Evolutionary conservation across 1,140 invertebrate genomes (phyloP), one percentile per base, ranked within the genome.

Genomic region (Drosophila ambigua): DNA sequence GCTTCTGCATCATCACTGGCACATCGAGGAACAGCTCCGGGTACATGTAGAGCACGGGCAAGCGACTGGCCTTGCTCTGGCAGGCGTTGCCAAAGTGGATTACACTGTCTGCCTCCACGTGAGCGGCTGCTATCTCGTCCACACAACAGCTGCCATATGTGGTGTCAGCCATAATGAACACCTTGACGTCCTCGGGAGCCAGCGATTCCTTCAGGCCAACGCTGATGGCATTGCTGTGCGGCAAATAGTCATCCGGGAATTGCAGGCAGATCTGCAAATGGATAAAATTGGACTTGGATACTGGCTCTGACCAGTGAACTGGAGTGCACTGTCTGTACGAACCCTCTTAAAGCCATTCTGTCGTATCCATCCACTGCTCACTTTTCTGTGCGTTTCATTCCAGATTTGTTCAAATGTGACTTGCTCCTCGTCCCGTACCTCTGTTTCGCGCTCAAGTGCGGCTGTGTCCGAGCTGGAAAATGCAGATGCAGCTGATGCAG

Each of bases 141-240:
- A 98, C 95, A 93, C 98, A 99, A 92, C 98, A 99, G 92, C 97
- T 98, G 79, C 97, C 97, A 93, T 98, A 98, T 8, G 97, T 96
- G 16, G 97, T 98, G 83, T 99, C 98, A n/a, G 96, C 97, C 23
- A 99, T 92, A 79, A 99, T 96, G 85, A 96, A 98, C 1, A 98
- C 90, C 82, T 95, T 94, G 20, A 57, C 67, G 0, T 79, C 77
- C 28, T 80, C 76, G 8, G 62, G 2, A 16, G 45, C 49, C 15
- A 88, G 45, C 1, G 59, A 9, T 23, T 50, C 15, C 87, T 95
- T 94, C 13, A 99, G 92, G 78, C 92, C 92, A 48, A 94, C 92
- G 64, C 94, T 94, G 63, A 98, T 94, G 60, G 93, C 88, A n/a
- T 94, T 93, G 58, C 97, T 95, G 92, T 96, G 93, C 24, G 90